Percentiles rank a stretch among this genome's conserved stretches.
phyloP scores from a whole-genome alignment of 2,797 vertebrate genomes.

The Phoxinus dragarum region DNA sequence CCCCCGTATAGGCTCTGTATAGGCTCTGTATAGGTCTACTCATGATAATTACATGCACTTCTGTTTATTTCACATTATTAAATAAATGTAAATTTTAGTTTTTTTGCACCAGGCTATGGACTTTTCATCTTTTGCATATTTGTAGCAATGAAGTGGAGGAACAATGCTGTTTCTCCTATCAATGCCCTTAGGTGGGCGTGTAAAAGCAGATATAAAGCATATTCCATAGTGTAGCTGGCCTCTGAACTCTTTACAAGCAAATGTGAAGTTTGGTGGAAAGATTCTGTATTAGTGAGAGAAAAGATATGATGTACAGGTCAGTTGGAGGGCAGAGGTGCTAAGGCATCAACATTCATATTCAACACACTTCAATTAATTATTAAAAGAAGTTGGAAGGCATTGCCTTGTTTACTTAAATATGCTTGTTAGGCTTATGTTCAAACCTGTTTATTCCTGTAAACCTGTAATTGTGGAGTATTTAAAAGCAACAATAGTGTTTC shows the following conservation, averaged over 20 bases:
- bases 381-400: neutral
- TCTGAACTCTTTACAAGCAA: slow-evolving; percentile 6
- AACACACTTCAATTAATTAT: neutral
- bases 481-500: neutral
- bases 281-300: slow-evolving; percentile 20
- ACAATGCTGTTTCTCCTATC: neutral
- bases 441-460: slow-evolving; percentile 9
- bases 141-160: neutral
- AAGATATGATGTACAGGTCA: neutral
- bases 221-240: slow-evolving; percentile 7
- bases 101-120: neutral
- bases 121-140: slow-evolving; percentile 5
- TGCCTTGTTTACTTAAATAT: neutral
- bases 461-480: neutral
- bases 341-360: neutral
- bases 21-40: too few relatives aligned
- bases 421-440: neutral
- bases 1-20: too few relatives aligned
- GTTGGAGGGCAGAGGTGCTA: neutral
- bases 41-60: neutral
- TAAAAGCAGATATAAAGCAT: slow-evolving; percentile 11
- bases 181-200: neutral
- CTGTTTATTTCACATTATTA: too few relatives aligned
- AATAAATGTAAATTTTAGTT: too few relatives aligned
- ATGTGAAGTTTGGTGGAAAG: neutral